phyloP scores from a whole-genome alignment of 1,140 invertebrate genomes.

The Gryllus bimaculatus region DNA sequence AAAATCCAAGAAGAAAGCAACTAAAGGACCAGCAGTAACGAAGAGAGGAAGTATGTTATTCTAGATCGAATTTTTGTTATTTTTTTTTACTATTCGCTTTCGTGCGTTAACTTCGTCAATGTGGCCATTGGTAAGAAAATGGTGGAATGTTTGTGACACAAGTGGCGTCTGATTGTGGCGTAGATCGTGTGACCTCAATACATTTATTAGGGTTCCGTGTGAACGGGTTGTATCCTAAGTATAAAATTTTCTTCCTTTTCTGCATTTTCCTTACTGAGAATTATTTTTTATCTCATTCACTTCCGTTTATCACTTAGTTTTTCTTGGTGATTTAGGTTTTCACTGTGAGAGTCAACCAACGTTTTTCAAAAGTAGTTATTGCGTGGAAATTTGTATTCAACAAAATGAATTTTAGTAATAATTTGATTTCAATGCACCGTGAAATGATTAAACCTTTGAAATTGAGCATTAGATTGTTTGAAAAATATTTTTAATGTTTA shows the following conservation, averaged over 20 bases:
- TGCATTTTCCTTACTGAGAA: no score
- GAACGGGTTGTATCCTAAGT: neutral
- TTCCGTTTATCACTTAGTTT: no score
- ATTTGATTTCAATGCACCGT: neutral
- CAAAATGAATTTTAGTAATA: neutral
- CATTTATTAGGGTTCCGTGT: neutral
- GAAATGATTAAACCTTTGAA: neutral
- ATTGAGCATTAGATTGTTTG: neutral
- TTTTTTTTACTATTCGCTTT: neutral
- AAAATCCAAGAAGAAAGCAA: constrained; percentile 16
- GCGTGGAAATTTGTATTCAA: neutral
- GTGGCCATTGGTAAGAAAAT: neutral
- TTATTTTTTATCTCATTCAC: no score
- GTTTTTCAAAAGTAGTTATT: no score
- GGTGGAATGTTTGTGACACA: neutral
- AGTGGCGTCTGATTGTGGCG: neutral
- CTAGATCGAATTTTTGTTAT: neutral
- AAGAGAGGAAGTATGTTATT: constrained; percentile 18
- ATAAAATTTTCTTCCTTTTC: neutral
- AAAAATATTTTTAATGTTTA: neutral
- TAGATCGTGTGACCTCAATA: neutral
- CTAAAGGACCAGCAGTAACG: constrained; percentile 11
- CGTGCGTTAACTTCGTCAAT: neutral
- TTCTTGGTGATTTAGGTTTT: no score
- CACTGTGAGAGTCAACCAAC: no score